Conservation (phyloP, 1,140 invertebrate genomes). For the Drosophila nannoptera region DNA sequence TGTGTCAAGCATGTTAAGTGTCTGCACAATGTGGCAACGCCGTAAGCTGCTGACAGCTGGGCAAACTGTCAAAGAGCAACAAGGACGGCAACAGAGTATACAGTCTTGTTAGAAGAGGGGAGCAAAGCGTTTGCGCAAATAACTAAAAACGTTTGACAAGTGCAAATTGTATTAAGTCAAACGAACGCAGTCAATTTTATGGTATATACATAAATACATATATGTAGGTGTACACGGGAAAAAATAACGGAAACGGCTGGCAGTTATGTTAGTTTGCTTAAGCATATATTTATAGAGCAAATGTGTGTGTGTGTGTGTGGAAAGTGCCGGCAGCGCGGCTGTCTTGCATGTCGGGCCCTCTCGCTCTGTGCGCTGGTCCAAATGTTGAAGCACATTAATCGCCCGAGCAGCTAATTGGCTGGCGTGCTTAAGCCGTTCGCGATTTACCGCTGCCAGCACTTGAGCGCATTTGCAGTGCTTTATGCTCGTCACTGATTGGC, state of each 20-base stretch:
- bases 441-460: conserved; percentile 15
- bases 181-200: background rate
- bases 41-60: background rate
- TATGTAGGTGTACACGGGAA: too few relatives aligned
- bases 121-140: conserved; percentile 18
- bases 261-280: conserved; percentile 2
- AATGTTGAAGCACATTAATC: conserved; percentile 20
- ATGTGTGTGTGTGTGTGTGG: background rate
- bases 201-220: too few relatives aligned
- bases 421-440: conserved; percentile 23
- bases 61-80: background rate
- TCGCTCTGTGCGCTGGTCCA: background rate
- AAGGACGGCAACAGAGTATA: background rate
- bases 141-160: conserved; percentile 10
- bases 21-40: conserved; percentile 10
- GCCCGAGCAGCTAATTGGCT: conserved; percentile 29
- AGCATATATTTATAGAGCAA: background rate
- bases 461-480: conserved; percentile 39
- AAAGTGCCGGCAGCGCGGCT: background rate
- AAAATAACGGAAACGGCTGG: background rate
- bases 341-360: background rate
- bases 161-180: conserved; percentile 7
- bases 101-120: background rate
- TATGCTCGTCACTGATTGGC: conserved; percentile 38
- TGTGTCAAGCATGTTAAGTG: conserved; percentile 16